A percentile compares a stretch with the other conserved stretches of the same genome.
These are phyloP conservation scores for Scyliorhinus canicula DNA, from an alignment of 2,797 vertebrate genomes.

Conservation along the genomic window DNA sequence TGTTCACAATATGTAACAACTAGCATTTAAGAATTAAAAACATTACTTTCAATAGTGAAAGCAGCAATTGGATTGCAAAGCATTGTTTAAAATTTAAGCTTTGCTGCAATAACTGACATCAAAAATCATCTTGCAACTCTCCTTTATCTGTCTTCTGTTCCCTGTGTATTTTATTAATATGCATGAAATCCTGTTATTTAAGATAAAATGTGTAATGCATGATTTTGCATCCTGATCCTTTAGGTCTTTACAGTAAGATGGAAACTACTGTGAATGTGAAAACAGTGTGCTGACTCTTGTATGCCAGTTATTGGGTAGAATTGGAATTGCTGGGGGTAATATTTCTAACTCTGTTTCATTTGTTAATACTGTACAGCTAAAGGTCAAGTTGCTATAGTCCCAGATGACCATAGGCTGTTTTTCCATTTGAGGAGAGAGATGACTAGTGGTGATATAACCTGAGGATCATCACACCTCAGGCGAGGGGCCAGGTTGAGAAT, in stretches of 20 bases:
- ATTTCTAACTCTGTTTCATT: not conserved
- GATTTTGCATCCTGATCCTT: not conserved
- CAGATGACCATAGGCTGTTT: too few species aligned
- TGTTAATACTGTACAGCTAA: not conserved
- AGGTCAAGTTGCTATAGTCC: too few species aligned
- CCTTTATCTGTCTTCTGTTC: not conserved
- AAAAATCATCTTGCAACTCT: not conserved
- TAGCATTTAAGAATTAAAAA: not conserved
- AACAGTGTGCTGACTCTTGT: not conserved
- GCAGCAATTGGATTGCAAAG: not conserved
- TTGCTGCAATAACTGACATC: not conserved
- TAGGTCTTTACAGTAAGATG: not conserved
- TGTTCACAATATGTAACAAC: not conserved
- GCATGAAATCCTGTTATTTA: not conserved
- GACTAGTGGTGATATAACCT: too few species aligned
- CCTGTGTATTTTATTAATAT: not conserved
- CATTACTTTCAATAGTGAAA: not conserved
- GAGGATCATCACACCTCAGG: too few species aligned
- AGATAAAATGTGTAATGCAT: not conserved
- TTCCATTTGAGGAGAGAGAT: too few species aligned
- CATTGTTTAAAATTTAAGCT: not conserved
- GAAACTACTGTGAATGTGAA: not conserved
- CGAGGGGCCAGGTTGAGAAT: too few species aligned
- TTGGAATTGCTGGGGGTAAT: not conserved
- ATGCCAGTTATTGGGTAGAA: not conserved